Conservation (phyloP, 2,888 invertebrate genomes). For the Cheilosia soror region DNA sequence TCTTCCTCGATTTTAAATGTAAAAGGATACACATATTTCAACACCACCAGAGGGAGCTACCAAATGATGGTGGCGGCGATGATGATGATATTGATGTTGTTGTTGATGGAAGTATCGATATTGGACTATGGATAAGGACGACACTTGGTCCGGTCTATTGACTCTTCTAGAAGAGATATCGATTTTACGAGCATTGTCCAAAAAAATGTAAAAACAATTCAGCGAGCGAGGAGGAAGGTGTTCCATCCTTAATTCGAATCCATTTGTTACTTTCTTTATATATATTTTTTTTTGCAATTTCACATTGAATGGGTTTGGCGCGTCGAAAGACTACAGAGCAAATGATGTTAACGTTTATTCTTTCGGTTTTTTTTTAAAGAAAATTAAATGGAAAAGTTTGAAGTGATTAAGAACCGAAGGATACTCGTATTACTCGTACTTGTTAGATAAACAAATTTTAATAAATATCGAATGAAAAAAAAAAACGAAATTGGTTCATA, state of each 20-base stretch:
- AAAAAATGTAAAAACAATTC: constrained; percentile 9
- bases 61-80: constrained; percentile 26
- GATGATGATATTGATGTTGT: constrained; percentile 20
- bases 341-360: background rate
- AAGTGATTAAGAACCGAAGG: background rate
- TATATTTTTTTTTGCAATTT: background rate
- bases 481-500: background rate
- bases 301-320: background rate
- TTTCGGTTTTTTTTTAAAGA: background rate
- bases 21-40: constrained; percentile 53
- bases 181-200: constrained; percentile 19
- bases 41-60: constrained; percentile 47
- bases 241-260: constrained; percentile 24
- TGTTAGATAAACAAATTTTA: background rate
- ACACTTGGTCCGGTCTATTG: constrained; percentile 40
- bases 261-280: background rate
- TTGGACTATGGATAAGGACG: constrained; percentile 49
- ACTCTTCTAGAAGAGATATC: constrained; percentile 21
- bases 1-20: constrained; percentile 19
- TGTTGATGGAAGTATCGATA: constrained; percentile 38
- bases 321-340: background rate
- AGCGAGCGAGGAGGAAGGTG: constrained; percentile 1
- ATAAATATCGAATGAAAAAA: background rate
- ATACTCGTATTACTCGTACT: background rate
- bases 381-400: constrained; percentile 4